Percentiles rank a stretch among this genome's conserved stretches.
Conservation (phyloP, 2,888 invertebrate genomes). For the Trileptium ribeirensis region DNA sequence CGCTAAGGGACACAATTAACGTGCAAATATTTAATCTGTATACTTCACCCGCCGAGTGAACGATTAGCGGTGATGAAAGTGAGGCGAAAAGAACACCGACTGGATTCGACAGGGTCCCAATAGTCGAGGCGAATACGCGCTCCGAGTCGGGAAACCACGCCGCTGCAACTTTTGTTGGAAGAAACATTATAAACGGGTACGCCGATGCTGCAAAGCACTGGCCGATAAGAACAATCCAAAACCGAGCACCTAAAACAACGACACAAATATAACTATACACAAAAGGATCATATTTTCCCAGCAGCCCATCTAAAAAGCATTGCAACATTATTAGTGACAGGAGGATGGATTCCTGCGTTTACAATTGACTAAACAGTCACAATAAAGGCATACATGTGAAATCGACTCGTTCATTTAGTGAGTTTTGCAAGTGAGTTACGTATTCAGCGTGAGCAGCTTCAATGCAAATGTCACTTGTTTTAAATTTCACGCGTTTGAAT, state of each 20-base stretch:
- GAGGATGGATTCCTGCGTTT: too few species aligned
- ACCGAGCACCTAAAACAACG: slow-evolving; percentile 33
- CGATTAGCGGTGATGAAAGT: slow-evolving; percentile 43
- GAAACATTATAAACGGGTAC: slow-evolving; percentile 57
- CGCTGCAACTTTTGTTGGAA: slow-evolving; percentile 55
- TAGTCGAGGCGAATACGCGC: slow-evolving; percentile 52
- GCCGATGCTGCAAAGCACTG: slow-evolving; percentile 56
- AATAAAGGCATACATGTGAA: too few species aligned
- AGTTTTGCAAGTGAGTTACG: too few species aligned
- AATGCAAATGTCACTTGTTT: too few species aligned
- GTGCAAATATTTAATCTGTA: slow-evolving; percentile 43
- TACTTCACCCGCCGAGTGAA: slow-evolving; percentile 38
- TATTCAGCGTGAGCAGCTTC: too few species aligned
- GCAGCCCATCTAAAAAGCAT: too few species aligned
- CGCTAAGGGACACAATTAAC: slow-evolving; percentile 36
- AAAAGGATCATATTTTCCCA: too few species aligned
- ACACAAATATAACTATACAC: too few species aligned
- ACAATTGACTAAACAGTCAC: too few species aligned
- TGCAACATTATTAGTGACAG: too few species aligned
- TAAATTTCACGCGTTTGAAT: too few species aligned
- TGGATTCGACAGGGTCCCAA: slow-evolving; percentile 42
- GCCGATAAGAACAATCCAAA: slow-evolving; percentile 49
- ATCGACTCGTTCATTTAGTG: too few species aligned
- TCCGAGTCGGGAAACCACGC: slow-evolving; percentile 53
- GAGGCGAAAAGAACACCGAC: slow-evolving; percentile 44